Percentiles rank a stretch among this genome's conserved stretches.
phyloP scores from a whole-genome alignment of 2,888 invertebrate genomes.

The Omphaloscelis lunosa region DNA sequence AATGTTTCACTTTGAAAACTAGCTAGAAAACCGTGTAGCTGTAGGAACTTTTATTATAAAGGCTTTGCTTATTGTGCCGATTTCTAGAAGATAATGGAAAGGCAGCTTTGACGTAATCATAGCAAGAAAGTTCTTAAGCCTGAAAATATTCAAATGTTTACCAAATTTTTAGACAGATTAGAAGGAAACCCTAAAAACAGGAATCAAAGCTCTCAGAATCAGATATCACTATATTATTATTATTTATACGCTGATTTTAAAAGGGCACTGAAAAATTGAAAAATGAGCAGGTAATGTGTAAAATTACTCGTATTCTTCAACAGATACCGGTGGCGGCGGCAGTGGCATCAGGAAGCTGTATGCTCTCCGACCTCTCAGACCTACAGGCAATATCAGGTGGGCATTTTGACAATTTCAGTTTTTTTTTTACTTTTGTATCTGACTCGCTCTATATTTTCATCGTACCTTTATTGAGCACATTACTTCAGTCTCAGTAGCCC shows the following conservation, averaged over 20 bases:
- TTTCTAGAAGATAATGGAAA: conserved; percentile 1
- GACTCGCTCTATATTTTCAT: background rate
- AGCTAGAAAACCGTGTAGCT: conserved; percentile 10
- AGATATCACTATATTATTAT: no score
- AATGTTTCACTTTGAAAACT: conserved; percentile 23
- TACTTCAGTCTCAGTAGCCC: background rate
- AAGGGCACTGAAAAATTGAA: background rate
- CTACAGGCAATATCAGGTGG: conserved; percentile 86
- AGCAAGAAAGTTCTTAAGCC: no score
- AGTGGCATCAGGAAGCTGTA: conserved; percentile 81
- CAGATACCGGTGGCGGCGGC: conserved; percentile 79
- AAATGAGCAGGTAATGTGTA: background rate
- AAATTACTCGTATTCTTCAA: conserved; percentile 17
- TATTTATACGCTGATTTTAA: background rate
- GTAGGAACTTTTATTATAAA: background rate
- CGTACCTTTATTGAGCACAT: background rate
- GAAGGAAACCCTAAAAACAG: background rate
- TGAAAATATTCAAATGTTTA: background rate
- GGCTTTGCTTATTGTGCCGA: background rate
- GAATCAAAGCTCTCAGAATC: background rate
- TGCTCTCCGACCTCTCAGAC: conserved; percentile 84
- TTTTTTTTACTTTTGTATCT: background rate
- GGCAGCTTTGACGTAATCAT: background rate
- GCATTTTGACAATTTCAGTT: conserved; percentile 48
- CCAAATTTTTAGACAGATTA: background rate